Evolutionary conservation across 2,113 vertebrate species (phyloP).

Genomic region (Ammospiza caudacuta): DNA sequence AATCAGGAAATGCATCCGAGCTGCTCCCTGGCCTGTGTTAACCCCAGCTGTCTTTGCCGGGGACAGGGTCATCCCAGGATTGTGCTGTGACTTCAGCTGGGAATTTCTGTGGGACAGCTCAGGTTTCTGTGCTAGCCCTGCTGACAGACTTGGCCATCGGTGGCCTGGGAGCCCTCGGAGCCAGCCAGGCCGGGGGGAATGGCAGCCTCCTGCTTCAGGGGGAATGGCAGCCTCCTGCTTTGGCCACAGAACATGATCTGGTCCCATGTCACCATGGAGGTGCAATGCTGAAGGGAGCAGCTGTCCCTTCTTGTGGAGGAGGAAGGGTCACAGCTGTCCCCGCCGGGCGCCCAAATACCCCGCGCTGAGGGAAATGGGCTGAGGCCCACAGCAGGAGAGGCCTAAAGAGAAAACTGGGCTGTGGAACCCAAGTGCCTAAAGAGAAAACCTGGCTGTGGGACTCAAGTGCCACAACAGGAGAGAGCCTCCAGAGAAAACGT

Average conservation of each 20-base stretch:
- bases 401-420: background rate
- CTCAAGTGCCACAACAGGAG: background rate
- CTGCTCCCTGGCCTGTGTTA: background rate
- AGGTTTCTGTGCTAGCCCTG: background rate
- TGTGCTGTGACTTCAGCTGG: background rate
- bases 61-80: background rate
- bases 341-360: background rate
- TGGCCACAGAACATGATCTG: background rate
- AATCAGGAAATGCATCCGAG: background rate
- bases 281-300: background rate
- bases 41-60: background rate
- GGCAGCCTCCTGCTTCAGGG: background rate
- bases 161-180: background rate
- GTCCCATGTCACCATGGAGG: background rate
- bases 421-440: background rate
- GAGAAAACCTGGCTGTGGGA: background rate
- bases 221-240: background rate
- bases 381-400: background rate
- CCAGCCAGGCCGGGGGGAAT: background rate
- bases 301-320: background rate
- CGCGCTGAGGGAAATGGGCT: rapidly evolving
- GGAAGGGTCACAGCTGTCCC: background rate
- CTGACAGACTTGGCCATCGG: rapidly evolving
- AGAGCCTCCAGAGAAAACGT: background rate
- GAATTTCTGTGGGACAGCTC: background rate